Evolutionary conservation across 2,888 invertebrate genomes (phyloP).

Genomic region (Chrysomela aeneicollis): DNA sequence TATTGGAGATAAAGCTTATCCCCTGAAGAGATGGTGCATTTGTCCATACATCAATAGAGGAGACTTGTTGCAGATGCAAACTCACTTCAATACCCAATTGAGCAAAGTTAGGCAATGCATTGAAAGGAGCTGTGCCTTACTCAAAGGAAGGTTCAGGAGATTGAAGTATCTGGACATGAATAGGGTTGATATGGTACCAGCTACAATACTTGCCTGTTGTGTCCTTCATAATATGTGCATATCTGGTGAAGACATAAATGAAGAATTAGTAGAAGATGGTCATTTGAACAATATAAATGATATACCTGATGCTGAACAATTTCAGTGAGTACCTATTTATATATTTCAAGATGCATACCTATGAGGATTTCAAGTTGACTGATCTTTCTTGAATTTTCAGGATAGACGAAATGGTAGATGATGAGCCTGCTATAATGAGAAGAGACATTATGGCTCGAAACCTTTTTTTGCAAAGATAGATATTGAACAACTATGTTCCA

Average conservation of each 20-base stretch:
- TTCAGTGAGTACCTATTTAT: not conserved
- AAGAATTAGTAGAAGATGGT: not conserved
- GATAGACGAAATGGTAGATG: slow-evolving; percentile 1
- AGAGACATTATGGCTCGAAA: slow-evolving; percentile 9
- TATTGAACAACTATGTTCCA: not conserved
- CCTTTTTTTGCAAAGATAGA: slow-evolving; percentile 10
- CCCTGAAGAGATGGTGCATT: slow-evolving; percentile 40
- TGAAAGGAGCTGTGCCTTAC: slow-evolving; percentile 8
- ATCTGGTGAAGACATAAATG: not conserved
- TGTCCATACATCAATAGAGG: slow-evolving; percentile 25
- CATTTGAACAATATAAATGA: not conserved
- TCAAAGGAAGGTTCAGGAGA: slow-evolving; percentile 12
- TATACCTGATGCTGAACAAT: not conserved
- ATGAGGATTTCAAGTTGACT: not conserved
- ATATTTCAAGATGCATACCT: not conserved
- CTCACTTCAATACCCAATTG: slow-evolving; percentile 10
- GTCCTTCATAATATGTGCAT: slow-evolving; percentile 6
- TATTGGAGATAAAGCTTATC: slow-evolving; percentile 46
- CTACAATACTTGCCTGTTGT: slow-evolving; percentile 20
- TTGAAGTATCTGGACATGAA: slow-evolving; percentile 21
- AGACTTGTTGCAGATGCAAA: slow-evolving; percentile 12
- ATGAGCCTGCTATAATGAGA: slow-evolving; percentile 10
- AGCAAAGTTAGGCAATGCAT: slow-evolving; percentile 16
- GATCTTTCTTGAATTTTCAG: no score
- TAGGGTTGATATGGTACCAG: slow-evolving; percentile 14